Base-by-base conservation (phyloP, 2,113 vertebrate species). In the Struthio camelus region DNA sequence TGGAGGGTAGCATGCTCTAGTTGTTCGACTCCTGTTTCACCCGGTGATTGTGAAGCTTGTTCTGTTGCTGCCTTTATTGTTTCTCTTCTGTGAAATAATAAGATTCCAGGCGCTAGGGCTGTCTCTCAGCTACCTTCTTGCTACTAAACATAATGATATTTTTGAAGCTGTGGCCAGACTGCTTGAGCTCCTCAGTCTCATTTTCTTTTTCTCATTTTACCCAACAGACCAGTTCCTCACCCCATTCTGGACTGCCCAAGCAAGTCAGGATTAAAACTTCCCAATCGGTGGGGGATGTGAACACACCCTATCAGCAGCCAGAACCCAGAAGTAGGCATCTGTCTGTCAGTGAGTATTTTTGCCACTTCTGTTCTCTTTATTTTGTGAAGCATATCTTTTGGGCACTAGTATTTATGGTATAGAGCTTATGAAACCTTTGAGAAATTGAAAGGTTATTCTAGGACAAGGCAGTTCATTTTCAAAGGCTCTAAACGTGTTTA, bases 181-280 rank as follows among this genome's bases (percentile, higher is more conserved):
- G 28, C 59, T 91, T 22, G 27, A 95, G 65, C 51, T 84, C 9
- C 75, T 83, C 46, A 14, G 71, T 64, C 75, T 76, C 50, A 79
- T 48, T 83, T 82, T 76, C 5, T 46, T 44, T 81, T 89, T 93
- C 89, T 51, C 28, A 9, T 96, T 96, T 96, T 95, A 50, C 94
- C 80, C 95, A 96, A 53, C 97, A 98, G 98, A 98, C 86, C 56
- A 98, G 97, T 96, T 98, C 99, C 51, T 98, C 98, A 64, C 98
- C 99, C 77, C 99, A 99, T 96, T 98, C 98, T 16, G 97, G 97
- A 36, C 89, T 98, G 13, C 98, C 98, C 91, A 99, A 99, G 89
- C 99, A 99, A 97, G 99, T 99, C 97, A 98, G 99, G 96, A 99
- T 99, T 97, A 99, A 99, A 97, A 97, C 99, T 70, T 99, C 99